A percentile compares a stretch with the other conserved stretches of the same genome.
phyloP scores from a whole-genome alignment of 2,113 vertebrate species.

The Elaphurus davidianus region DNA sequence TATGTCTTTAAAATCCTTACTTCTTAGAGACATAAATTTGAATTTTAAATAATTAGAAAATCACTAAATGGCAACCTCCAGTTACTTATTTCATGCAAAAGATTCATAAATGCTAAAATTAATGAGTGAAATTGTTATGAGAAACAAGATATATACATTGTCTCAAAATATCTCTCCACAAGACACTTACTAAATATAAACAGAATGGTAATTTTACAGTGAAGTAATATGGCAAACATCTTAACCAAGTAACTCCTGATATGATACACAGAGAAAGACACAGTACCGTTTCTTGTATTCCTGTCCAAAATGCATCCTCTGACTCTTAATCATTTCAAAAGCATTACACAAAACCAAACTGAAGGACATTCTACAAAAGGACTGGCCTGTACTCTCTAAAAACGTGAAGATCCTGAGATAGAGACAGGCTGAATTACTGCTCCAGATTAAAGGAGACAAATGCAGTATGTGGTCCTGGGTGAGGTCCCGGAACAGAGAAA shows the following conservation, averaged over 20 bases:
- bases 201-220: background rate
- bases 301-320: background rate
- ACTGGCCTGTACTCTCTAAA: background rate
- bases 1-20: background rate
- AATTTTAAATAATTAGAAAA: slow-evolving; percentile 19
- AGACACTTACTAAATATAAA: background rate
- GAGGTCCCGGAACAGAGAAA: background rate
- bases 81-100: slow-evolving; percentile 5
- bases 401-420: background rate
- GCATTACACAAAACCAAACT: background rate
- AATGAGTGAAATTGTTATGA: background rate
- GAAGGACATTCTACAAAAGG: background rate
- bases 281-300: background rate
- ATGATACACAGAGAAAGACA: background rate
- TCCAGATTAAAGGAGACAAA: background rate
- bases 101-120: background rate
- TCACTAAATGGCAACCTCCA: background rate
- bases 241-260: background rate
- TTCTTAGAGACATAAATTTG: background rate
- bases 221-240: background rate
- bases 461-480: background rate
- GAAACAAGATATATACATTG: background rate
- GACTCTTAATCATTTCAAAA: background rate
- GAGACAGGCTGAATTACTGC: background rate
- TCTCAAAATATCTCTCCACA: background rate